Conservation (phyloP, 2,113 vertebrate genomes). For the Microcebus jonahi region DNA sequence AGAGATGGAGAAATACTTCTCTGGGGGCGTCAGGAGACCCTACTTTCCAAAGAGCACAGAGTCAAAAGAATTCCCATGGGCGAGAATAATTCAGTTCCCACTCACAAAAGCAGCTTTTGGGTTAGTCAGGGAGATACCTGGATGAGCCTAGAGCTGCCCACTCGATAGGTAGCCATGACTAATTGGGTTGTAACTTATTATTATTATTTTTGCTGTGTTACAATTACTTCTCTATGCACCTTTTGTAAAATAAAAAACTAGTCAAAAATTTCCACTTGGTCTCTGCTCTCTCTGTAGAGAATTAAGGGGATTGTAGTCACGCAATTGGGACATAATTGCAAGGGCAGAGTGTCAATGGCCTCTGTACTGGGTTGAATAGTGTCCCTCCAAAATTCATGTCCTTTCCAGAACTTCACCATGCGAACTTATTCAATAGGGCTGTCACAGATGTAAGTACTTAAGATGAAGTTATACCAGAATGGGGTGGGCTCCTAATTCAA, state of each 20-base stretch:
- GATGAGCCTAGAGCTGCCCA: background rate
- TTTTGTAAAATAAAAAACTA: background rate
- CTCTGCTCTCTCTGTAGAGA: background rate
- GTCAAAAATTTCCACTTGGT: background rate
- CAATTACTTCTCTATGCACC: background rate
- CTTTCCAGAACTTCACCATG: background rate
- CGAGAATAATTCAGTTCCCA: background rate
- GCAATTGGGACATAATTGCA: background rate
- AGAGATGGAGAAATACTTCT: background rate
- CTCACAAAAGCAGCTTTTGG: background rate
- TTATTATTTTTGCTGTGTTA: background rate
- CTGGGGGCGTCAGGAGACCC: background rate
- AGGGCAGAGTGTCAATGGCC: background rate
- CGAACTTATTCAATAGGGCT: background rate
- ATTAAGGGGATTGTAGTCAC: background rate
- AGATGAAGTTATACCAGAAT: background rate
- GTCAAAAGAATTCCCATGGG: background rate
- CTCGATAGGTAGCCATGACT: background rate
- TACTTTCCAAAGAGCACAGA: background rate
- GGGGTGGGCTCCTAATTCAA: background rate
- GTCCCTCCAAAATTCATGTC: background rate
- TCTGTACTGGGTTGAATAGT: background rate
- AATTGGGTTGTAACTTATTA: background rate
- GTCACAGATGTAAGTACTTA: background rate
- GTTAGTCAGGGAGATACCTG: background rate